phyloP scores from a whole-genome alignment of 2,113 vertebrate species.

The Odontophorus gujanensis region DNA sequence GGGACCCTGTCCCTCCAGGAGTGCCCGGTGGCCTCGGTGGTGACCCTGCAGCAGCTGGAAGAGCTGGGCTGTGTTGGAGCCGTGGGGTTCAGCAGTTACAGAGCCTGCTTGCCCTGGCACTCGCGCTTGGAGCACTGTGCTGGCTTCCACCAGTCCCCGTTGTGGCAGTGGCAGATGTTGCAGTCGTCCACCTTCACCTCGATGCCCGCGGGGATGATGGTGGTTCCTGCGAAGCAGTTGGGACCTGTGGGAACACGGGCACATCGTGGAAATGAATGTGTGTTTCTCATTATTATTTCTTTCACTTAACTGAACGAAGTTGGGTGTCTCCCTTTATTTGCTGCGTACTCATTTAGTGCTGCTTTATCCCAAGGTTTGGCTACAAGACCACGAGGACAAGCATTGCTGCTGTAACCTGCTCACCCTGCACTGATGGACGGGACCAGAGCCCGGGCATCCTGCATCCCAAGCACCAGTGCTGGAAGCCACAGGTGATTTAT shows the following conservation, averaged over 20 bases:
- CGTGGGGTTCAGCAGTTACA: constrained; percentile 74
- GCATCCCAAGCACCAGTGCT: not conserved
- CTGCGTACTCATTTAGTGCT: not conserved
- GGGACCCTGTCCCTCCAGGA: not conserved
- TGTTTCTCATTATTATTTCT: too few relatives aligned
- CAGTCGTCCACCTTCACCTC: constrained; percentile 99
- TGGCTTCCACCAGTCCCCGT: constrained; percentile 98
- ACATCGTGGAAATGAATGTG: not conserved
- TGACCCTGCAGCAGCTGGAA: constrained; percentile 69
- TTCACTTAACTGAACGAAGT: rapidly evolving
- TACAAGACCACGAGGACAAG: not conserved
- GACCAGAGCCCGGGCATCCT: not conserved
- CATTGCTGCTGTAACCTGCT: not conserved
- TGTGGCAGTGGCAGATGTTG: constrained; percentile 99
- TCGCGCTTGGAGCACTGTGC: constrained; percentile 97
- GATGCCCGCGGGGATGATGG: constrained; percentile 97
- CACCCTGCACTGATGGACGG: not conserved
- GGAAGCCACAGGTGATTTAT: constrained; percentile 53
- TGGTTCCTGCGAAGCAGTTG: constrained; percentile 98
- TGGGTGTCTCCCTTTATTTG: not conserved
- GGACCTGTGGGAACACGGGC: constrained; percentile 85
- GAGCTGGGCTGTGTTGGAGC: constrained; percentile 28
- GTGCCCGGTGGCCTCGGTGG: constrained; percentile 72
- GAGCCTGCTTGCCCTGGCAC: constrained; percentile 94
- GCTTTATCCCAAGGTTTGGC: not conserved